Conservation (phyloP, 2,797 vertebrate species). For the Acanthurus lineatus region DNA sequence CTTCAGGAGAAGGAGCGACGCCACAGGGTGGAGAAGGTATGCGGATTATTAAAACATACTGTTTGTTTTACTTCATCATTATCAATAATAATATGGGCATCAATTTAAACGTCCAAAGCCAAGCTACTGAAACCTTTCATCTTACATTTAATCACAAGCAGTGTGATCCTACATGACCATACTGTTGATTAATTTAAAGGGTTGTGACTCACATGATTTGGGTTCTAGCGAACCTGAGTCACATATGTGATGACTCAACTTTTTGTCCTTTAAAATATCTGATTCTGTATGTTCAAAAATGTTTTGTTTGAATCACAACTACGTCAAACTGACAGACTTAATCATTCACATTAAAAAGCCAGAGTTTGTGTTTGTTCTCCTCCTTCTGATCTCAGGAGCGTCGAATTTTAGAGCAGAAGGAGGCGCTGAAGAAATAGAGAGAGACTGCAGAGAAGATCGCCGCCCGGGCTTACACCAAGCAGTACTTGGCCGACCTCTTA, state of each 20-base stretch:
- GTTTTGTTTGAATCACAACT: neutral
- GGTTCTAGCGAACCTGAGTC: too few species aligned
- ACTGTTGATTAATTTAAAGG: neutral
- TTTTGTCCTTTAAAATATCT: neutral
- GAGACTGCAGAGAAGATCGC: constrained; percentile 91
- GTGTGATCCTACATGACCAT: neutral
- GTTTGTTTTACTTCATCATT: neutral
- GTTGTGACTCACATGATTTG: neutral
- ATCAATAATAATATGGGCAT: neutral
- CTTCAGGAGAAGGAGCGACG: constrained; percentile 93
- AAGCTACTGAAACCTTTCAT: neutral
- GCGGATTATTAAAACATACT: neutral
- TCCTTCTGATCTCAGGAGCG: constrained; percentile 81
- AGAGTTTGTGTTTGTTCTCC: neutral
- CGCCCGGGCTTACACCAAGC: constrained; percentile 87
- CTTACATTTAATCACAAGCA: neutral
- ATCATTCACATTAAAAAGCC: neutral
- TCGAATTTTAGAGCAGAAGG: constrained; percentile 87
- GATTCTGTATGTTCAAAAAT: neutral
- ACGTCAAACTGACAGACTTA: neutral
- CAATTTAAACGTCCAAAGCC: neutral
- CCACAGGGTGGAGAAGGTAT: constrained; percentile 88
- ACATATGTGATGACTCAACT: too few species aligned
- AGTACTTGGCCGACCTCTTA: constrained; percentile 89
- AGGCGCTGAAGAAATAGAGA: constrained; percentile 83